Conservation (phyloP, 1,140 invertebrate species). For the Drosophila bocqueti region DNA sequence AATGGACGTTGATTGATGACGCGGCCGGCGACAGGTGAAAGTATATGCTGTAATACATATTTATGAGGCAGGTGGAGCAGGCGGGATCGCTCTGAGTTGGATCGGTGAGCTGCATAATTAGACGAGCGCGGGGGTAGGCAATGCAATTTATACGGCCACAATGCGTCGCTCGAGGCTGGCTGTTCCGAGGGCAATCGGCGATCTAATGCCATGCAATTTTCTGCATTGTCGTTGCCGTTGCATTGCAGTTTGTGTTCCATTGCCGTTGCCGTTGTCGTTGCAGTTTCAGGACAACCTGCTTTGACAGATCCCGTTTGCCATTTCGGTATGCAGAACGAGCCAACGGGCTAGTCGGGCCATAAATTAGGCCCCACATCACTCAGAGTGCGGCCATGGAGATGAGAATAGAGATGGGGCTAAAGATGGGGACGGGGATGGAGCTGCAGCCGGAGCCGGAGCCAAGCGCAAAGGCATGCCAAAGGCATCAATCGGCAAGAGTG, state of each 20-base stretch:
- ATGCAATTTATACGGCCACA: slow-evolving; percentile 55
- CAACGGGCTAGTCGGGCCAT: slow-evolving; percentile 39
- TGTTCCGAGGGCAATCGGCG: slow-evolving; percentile 39
- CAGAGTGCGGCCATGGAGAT: slow-evolving; percentile 31
- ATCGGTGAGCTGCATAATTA: slow-evolving; percentile 63
- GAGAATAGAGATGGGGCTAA: slow-evolving; percentile 7
- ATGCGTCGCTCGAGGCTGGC: slow-evolving; percentile 4
- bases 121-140: slow-evolving; percentile 42
- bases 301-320: slow-evolving; percentile 68
- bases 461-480: slow-evolving; percentile 69
- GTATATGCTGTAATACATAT: slow-evolving; percentile 63
- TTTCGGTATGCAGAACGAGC: slow-evolving; percentile 50
- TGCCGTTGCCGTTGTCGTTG: slow-evolving; percentile 25
- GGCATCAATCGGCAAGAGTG: slow-evolving; percentile 76
- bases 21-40: slow-evolving; percentile 68
- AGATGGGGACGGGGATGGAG: background rate
- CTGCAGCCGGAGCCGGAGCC: slow-evolving; percentile 32
- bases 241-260: slow-evolving; percentile 8
- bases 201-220: slow-evolving; percentile 63
- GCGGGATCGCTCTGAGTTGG: slow-evolving; percentile 9
- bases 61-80: slow-evolving; percentile 30
- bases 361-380: slow-evolving; percentile 70
- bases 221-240: slow-evolving; percentile 19
- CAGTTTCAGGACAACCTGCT: slow-evolving; percentile 43
- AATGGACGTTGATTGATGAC: slow-evolving; percentile 76